Base-by-base conservation (phyloP, 2,113 vertebrate species). In the Zosterops lateralis region DNA sequence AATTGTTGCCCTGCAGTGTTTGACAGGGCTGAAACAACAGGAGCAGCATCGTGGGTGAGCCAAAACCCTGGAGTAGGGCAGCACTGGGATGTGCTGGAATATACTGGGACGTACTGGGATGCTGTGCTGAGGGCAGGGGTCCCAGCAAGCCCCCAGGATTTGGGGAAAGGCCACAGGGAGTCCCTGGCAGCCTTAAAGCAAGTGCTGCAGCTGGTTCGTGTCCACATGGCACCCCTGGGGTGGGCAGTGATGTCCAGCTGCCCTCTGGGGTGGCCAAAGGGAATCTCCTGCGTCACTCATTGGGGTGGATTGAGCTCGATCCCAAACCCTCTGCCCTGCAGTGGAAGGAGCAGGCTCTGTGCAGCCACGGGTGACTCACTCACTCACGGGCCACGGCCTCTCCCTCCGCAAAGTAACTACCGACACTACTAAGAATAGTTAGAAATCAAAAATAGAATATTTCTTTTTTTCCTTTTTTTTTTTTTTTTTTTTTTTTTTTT, bases 401-500 rank as follows among this genome's bases (percentile, higher is more conserved):
- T 95, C 83, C 89, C 94, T 89, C 74, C 2, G 2, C 22, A 17
- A 36, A 90, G 91, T 34, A 91, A 87, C 95, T 92, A 84, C 89
- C 19, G 10, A 91, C 48, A 89, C 81, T 91, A 57, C 92, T 87
- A 92, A 95, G 62, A 94, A 95, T 80, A 88, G 85, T 88, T 94
- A 90, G 61, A 93, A 95, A 96, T 76, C 93, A 94, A 95, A 95
- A 92, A 94, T 87, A 84, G 74, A 91, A 6, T 47, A 3, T 45
- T 56, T 25, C 12, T 10, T 8, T 20, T 8, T 54, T 36, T n/a
- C n/a, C 38, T 31, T 31, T 53, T 56, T 71, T 31, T n/a, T 18
- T 6, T 32, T 74, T 65, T 31, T 31, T 18, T 9, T 7, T n/a
- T 3, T 25, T 19, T 17, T 7, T 17, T 28, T 3, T 26, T 57